Percentiles rank a stretch among this genome's conserved stretches.
Conservation (phyloP, 2,113 vertebrate genomes). For the Falcunculus frontatus region DNA sequence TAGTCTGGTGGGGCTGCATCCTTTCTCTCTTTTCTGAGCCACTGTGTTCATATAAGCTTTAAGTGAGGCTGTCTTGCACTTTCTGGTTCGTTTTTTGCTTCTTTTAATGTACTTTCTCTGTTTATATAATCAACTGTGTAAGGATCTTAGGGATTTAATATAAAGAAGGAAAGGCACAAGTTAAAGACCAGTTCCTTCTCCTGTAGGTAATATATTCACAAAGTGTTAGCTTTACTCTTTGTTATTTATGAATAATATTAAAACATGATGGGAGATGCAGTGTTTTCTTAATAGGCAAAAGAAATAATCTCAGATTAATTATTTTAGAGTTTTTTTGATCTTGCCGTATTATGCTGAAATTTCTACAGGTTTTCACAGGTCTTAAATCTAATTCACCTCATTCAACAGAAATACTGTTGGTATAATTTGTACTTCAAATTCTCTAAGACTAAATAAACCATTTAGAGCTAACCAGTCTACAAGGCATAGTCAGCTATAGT, state of each 20-base stretch:
- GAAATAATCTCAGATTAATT: background rate
- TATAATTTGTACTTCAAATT: background rate
- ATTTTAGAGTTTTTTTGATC: background rate
- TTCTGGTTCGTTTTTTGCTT: background rate
- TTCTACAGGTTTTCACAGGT: background rate
- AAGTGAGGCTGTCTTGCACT: background rate
- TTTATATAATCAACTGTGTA: background rate
- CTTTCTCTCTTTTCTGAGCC: background rate
- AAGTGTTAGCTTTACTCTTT: background rate
- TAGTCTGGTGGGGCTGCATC: background rate
- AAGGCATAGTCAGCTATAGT: background rate
- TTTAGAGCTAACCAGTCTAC: background rate
- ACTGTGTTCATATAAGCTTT: background rate
- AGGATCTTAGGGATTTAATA: background rate
- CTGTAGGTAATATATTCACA: background rate
- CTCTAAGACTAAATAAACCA: background rate
- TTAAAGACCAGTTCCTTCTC: background rate
- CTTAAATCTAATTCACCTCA: background rate
- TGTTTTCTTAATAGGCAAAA: background rate
- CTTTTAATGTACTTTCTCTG: background rate
- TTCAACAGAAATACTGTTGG: background rate
- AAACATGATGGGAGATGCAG: too few species aligned
- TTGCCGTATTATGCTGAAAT: background rate
- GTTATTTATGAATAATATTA: background rate
- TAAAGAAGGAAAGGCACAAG: background rate